Evolutionary conservation across 2,797 vertebrate genomes (phyloP).

Genomic region (Lemur catta): DNA sequence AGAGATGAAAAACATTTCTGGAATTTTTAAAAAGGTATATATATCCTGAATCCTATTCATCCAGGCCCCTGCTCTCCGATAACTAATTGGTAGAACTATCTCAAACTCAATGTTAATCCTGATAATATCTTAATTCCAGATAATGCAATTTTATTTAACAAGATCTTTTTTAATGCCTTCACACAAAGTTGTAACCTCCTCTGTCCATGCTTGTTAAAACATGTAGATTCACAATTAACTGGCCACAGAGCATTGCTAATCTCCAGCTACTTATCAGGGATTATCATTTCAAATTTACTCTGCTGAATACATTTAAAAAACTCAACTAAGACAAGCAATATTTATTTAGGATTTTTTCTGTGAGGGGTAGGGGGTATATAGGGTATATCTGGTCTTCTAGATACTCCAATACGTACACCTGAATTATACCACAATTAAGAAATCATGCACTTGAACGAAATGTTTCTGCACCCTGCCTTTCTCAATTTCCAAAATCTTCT

Average conservation of each 20-base stretch:
- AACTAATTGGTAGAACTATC: conserved; percentile 46
- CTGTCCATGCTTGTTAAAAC: conserved; percentile 1
- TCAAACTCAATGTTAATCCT: conserved; percentile 65
- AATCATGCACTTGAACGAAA: neutral
- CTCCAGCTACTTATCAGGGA: neutral
- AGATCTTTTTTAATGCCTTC: conserved; percentile 44
- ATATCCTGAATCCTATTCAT: neutral
- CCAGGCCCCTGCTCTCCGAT: neutral
- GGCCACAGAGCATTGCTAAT: neutral
- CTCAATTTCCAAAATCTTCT: neutral
- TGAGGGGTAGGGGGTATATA: neutral
- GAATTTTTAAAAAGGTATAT: neutral
- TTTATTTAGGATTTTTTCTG: neutral
- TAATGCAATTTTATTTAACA: conserved; percentile 57
- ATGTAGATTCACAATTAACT: conserved; percentile 30
- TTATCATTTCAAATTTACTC: conserved; percentile 50
- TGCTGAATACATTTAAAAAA: conserved; percentile 29
- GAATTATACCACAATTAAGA: neutral
- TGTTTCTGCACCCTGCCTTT: neutral
- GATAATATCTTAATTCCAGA: conserved; percentile 72
- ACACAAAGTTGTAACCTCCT: conserved; percentile 15
- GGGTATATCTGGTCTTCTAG: neutral
- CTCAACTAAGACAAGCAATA: neutral
- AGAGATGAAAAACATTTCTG: neutral
- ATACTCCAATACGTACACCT: neutral